A percentile compares a stretch with the other conserved stretches of the same genome.
phyloP scores from a whole-genome alignment of 2,888 invertebrate species.

The Eumerus sabulonum region DNA sequence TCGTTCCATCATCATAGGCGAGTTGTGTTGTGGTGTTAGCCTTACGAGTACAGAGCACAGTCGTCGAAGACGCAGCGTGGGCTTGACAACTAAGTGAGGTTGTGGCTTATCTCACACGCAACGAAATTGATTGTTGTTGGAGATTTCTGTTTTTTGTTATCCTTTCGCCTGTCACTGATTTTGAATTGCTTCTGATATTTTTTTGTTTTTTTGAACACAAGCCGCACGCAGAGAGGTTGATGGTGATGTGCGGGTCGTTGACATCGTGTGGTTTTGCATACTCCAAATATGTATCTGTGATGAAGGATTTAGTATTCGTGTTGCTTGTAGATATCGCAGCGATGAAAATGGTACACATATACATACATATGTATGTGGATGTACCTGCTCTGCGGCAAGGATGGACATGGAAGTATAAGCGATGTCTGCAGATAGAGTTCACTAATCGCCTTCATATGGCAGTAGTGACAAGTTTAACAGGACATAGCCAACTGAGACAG shows the following conservation, averaged over 20 bases:
- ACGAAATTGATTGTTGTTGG: conserved; percentile 37
- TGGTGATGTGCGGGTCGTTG: conserved; percentile 9
- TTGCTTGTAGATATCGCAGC: background rate
- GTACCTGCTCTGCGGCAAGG: background rate
- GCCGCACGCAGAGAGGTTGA: conserved; percentile 32
- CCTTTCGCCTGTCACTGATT: conserved; percentile 18
- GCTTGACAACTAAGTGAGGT: conserved; percentile 10
- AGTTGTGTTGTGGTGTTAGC: too few relatives aligned
- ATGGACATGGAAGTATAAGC: conserved; percentile 21
- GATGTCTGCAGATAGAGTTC: conserved; percentile 36
- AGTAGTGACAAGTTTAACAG: conserved; percentile 38
- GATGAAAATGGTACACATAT: too few relatives aligned
- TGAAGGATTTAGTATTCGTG: background rate
- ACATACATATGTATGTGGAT: too few relatives aligned
- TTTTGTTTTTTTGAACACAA: conserved; percentile 15
- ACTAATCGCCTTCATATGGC: conserved; percentile 54
- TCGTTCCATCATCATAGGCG: conserved; percentile 23
- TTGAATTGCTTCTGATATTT: too few relatives aligned
- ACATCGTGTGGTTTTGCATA: conserved; percentile 28
- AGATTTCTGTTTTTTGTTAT: conserved; percentile 14
- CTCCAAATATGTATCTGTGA: conserved; percentile 21
- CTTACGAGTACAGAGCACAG: too few relatives aligned
- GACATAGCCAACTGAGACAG: conserved; percentile 3
- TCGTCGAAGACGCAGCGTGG: background rate
- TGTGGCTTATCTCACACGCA: conserved; percentile 33